These are phyloP conservation scores for Podiceps cristatus DNA, from an alignment of 2,113 vertebrate genomes.

Conservation along the genomic window DNA sequence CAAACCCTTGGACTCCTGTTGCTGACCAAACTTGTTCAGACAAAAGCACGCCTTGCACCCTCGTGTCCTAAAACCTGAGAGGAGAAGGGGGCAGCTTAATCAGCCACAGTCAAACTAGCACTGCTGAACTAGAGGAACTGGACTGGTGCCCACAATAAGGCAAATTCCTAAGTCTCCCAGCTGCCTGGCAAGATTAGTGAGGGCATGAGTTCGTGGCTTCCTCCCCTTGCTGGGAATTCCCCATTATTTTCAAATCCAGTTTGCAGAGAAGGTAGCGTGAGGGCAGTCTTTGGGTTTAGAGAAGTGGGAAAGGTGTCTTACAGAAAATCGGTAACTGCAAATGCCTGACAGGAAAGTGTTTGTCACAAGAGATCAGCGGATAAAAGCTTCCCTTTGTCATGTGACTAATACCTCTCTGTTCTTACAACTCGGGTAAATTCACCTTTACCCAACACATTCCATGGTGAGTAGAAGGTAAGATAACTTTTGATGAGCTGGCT, in stretches of 20 bases:
- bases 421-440: neutral
- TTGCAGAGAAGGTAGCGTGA: neutral
- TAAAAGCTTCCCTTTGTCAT: neutral
- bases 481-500: neutral
- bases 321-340: neutral
- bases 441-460: neutral
- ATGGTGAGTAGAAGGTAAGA: neutral
- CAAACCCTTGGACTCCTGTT: neutral
- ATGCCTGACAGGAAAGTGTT: neutral
- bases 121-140: neutral
- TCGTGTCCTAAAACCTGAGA: neutral
- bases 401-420: neutral
- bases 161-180: neutral
- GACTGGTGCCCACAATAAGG: neutral
- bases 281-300: neutral
- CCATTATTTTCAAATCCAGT: neutral
- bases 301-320: neutral
- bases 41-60: neutral
- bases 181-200: neutral
- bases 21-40: neutral
- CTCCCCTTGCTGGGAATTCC: neutral
- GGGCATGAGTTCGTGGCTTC: neutral
- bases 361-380: neutral
- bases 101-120: neutral
- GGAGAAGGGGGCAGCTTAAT: neutral